Base-by-base conservation (phyloP, 2,113 vertebrate species). In the Elachura formosa region DNA sequence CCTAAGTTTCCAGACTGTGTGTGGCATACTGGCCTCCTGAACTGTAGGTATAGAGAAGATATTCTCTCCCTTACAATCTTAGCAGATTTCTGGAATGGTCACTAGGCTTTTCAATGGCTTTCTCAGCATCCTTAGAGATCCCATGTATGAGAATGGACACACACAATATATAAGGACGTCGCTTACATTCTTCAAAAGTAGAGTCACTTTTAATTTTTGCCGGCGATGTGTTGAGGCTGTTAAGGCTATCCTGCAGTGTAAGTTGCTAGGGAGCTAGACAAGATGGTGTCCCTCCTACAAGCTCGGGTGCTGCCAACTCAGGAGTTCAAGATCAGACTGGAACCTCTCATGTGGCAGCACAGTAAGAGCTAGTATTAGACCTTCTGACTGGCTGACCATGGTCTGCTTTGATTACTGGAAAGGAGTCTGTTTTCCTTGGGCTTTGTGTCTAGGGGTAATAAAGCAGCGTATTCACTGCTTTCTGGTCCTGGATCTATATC, bases 351-450 rank as follows among this genome's bases (percentile, higher is more conserved):
- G 5, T 86, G 87, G 87, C 68, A 85, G 69, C 40, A 86, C 6
- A 56, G 72, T 52, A 81, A 58, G 46, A 93, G 48, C 41, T 67
- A 51, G 45, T 63, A 34, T 69, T 80, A 80, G 29, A 78, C 45
- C 33, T 94, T 94, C 83, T 54, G 54, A 84, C 67, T 92, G 89
- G 41, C 84, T 90, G 51, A 76, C 40, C 34, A 21, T 52, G 81
- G 34, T 64, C 84, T 90, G 76, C 86, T 75, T 93, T 78, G 49
- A 40, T 89, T 92, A 67, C 77, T 96, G 91, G 94, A 93, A 90
- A 61, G 52, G 11, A 86, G 54, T 52, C 31, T 95, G 76, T 94
- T 96, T 96, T 72, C 63, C 69, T 93, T 97, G 89, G 84, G 75
- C 73, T 93, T 91, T 84, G 29, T 77, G 45, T 92, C 88, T 89